Evolutionary conservation across 2,113 vertebrate genomes (phyloP).

Genomic region (Rostratula benghalensis): DNA sequence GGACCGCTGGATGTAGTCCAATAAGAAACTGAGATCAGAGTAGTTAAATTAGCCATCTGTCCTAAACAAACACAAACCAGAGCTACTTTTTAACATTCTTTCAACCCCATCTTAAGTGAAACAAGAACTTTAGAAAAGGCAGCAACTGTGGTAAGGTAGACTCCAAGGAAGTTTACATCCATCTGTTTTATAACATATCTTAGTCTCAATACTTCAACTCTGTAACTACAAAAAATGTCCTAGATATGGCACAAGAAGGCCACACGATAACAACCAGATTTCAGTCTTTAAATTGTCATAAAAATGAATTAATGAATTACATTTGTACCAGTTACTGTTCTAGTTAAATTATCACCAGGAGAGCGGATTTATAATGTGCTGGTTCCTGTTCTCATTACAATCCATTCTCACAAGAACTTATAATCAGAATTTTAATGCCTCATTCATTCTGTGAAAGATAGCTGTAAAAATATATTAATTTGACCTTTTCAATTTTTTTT

Average conservation of each 20-base stretch:
- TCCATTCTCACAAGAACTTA: constrained; percentile 57
- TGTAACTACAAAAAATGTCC: not conserved
- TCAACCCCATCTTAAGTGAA: not conserved
- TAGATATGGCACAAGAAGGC: not conserved
- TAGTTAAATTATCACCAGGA: constrained; percentile 67
- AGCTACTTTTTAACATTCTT: not conserved
- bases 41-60: constrained; percentile 5
- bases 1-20: not conserved
- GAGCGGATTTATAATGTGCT: constrained; percentile 54
- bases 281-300: constrained; percentile 32
- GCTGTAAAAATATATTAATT: constrained; percentile 62
- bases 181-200: not conserved
- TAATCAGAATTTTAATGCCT: constrained; percentile 61
- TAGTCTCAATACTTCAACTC: not conserved
- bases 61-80: not conserved
- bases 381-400: constrained; percentile 65
- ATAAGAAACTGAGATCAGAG: constrained; percentile 13
- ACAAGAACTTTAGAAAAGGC: not conserved
- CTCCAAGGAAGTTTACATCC: not conserved
- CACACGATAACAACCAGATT: not conserved
- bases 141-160: not conserved
- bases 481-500: constrained; percentile 50
- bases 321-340: constrained; percentile 52
- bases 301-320: constrained; percentile 62
- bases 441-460: not conserved